Conservation (phyloP, 2,888 invertebrate species). For the Sinopyrophorus schimmeli region DNA sequence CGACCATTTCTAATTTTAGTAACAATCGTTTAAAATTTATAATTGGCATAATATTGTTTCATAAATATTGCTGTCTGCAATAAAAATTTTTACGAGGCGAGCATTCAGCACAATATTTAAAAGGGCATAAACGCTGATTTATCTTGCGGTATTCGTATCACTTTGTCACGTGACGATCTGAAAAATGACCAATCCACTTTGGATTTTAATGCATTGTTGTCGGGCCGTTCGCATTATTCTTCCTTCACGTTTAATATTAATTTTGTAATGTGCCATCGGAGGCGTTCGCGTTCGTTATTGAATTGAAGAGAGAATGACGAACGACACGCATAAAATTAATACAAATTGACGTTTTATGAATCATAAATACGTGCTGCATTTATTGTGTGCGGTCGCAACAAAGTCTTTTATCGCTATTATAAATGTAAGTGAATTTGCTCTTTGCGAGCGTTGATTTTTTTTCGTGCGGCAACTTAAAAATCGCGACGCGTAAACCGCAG, state of each 20-base stretch:
- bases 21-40: no score
- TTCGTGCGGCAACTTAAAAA: no score
- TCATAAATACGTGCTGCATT: slow-evolving; percentile 29
- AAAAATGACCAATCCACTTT: slow-evolving; percentile 25
- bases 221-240: slow-evolving; percentile 19
- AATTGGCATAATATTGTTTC: no score
- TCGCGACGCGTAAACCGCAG: no score
- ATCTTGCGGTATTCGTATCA: slow-evolving; percentile 28
- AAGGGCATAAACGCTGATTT: slow-evolving; percentile 26
- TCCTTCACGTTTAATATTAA: slow-evolving; percentile 13
- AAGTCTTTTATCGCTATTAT: slow-evolving; percentile 29
- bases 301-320: slow-evolving; percentile 22
- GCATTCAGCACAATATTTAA: slow-evolving; percentile 24
- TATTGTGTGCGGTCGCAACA: slow-evolving; percentile 29
- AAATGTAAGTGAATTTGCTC: slow-evolving; percentile 27
- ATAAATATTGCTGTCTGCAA: no score
- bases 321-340: slow-evolving; percentile 27
- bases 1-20: no score
- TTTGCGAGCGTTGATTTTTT: no score
- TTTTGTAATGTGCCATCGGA: no score
- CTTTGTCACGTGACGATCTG: slow-evolving; percentile 31
- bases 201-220: slow-evolving; percentile 27
- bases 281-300: slow-evolving; percentile 10
- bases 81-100: slow-evolving; percentile 16
- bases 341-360: slow-evolving; percentile 26